These are phyloP conservation scores for Alosa alosa DNA, from an alignment of 2,113 vertebrate genomes.

Conservation along the genomic window DNA sequence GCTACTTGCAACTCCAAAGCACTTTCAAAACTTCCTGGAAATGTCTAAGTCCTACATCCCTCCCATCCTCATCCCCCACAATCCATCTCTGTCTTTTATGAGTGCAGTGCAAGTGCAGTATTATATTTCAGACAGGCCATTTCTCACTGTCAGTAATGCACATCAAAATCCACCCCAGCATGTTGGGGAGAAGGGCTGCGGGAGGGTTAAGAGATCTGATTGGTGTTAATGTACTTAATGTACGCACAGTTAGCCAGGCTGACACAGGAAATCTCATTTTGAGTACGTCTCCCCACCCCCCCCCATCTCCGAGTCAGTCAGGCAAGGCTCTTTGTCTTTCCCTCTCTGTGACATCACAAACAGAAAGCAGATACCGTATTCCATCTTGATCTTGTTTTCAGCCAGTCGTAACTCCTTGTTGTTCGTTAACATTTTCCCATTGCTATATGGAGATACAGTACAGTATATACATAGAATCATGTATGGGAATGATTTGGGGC, in stretches of 20 bases:
- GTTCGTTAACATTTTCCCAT: conserved; percentile 58
- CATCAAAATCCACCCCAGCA: conserved; percentile 63
- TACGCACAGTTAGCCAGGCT: conserved; percentile 62
- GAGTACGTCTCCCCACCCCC: conserved; percentile 56
- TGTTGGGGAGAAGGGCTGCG: conserved; percentile 37
- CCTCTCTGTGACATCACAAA: conserved; percentile 47
- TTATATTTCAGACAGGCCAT: conserved; percentile 73
- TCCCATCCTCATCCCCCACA: not conserved
- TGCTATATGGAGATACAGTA: not conserved
- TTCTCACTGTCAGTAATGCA: conserved; percentile 77
- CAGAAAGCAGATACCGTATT: conserved; percentile 64
- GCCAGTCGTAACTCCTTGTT: conserved; percentile 68
- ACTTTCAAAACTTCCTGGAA: conserved; percentile 37
- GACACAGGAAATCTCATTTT: conserved; percentile 71
- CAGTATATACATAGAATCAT: not conserved
- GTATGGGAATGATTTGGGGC: not conserved
- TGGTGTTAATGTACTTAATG: conserved; percentile 61
- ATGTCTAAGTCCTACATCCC: not conserved
- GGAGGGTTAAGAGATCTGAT: conserved; percentile 70
- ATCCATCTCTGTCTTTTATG: conserved; percentile 32
- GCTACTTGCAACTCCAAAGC: conserved; percentile 16
- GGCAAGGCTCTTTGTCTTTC: not conserved
- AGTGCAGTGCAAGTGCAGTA: conserved; percentile 68
- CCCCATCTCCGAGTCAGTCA: not conserved
- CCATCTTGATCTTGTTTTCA: conserved; percentile 74